Base-by-base conservation (phyloP, 2,888 invertebrate species). In the Eugnorisma glareosa region DNA sequence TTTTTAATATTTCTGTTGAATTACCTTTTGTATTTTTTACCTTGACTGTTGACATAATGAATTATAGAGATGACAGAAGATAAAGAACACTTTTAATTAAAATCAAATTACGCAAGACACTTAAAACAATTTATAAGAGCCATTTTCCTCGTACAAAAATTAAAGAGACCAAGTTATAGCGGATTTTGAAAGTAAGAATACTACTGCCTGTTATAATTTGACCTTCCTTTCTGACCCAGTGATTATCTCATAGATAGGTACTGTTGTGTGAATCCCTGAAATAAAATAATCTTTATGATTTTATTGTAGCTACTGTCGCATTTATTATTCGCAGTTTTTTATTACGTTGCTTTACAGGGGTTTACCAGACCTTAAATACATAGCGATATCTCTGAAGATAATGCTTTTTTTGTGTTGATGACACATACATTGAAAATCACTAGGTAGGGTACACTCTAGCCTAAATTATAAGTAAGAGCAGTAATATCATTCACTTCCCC, bases 41-140 rank as follows among this genome's bases (percentile, higher is more conserved):
- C n/a, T 59, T 59, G 66, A n/a, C 21, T 67, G n/a, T 35, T 18
- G 40, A 59, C 18, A 61, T 43, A 67, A 78, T 61, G 6, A 61
- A 67, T 61, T n/a, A 15, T n/a, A 40, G 24, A 35, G 40, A 51
- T 51, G 35, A 63, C 43, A 79, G 13, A 43, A 28, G n/a, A 66
- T 37, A 40, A 66, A 24, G 1, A 77, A 51, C 40, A 61, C 8
- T 70, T 61, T 63, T 70, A 63, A 77, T 79, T 63, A 70, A 63
- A 70, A 79, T 63, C 48, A 64, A 79, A 79, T 77, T 79, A 79
- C 40, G 48, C 28, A 51, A 61, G 63, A n/a, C 43, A 28, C 24
- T 48, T 48, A 51, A 28, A 69, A 69, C 7, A 68, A 79, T 63
- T 54, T 37, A 28, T 15, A 21, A 3, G 15, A 31, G 8, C 51